Percentiles rank a stretch among this genome's conserved stretches.
These are phyloP conservation scores for Drosophila limbata DNA, from an alignment of 2,888 invertebrate species.

Conservation along the genomic window DNA sequence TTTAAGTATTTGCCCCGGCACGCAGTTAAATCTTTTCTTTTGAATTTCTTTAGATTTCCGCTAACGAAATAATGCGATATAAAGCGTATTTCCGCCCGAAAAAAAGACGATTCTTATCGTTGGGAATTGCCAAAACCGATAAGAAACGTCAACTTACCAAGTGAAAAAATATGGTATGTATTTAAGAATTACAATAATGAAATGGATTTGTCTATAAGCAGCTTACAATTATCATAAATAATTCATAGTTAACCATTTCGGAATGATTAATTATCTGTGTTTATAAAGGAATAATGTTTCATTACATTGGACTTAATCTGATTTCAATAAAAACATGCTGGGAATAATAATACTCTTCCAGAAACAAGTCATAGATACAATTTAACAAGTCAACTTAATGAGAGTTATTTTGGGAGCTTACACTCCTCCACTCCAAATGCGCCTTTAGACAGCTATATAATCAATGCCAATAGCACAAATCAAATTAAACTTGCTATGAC, in stretches of 20 bases:
- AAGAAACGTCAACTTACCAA: constrained; percentile 4
- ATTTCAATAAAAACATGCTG: not conserved
- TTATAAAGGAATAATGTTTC: not conserved
- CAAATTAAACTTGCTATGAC: constrained; percentile 56
- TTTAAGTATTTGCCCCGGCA: constrained; percentile 5
- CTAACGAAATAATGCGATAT: constrained; percentile 18
- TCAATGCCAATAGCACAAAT: constrained; percentile 45
- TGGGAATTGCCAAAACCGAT: constrained; percentile 20
- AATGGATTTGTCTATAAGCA: constrained; percentile 13
- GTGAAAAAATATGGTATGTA: not conserved
- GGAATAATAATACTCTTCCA: too few relatives aligned
- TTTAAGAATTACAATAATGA: constrained; percentile 9
- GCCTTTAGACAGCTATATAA: not conserved
- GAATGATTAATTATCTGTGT: not conserved
- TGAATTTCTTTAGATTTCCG: constrained; percentile 32
- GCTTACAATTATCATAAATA: constrained; percentile 7
- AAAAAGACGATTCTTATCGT: constrained; percentile 10
- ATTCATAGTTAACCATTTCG: constrained; percentile 6
- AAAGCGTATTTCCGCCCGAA: constrained; percentile 27
- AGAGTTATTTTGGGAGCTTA: constrained; percentile 24
- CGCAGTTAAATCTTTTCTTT: constrained; percentile 11
- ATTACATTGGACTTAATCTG: not conserved
- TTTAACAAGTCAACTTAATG: not conserved
- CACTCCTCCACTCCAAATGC: not conserved
- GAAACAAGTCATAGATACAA: constrained; percentile 4